Conservation (phyloP, 2,888 invertebrate genomes). For the Rhynchonema sp. region DNA sequence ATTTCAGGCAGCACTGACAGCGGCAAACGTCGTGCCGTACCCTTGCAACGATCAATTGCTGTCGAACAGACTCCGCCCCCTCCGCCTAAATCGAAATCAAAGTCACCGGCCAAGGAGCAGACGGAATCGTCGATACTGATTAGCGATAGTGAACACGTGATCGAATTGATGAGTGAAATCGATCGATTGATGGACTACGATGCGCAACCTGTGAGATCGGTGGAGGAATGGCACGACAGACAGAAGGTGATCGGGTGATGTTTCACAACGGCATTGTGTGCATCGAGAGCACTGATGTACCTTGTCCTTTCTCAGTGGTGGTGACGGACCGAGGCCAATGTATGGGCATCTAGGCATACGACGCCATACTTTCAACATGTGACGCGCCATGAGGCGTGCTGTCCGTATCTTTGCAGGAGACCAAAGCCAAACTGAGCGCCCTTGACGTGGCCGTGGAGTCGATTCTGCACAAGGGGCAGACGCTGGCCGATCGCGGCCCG, state of each 20-base stretch:
- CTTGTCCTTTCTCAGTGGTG: too few relatives aligned
- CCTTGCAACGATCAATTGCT: not conserved
- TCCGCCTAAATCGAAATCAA: too few relatives aligned
- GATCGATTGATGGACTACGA: not conserved
- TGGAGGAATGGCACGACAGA: not conserved
- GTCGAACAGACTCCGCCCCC: too few relatives aligned
- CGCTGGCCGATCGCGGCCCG: constrained; percentile 17
- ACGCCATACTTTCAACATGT: too few relatives aligned
- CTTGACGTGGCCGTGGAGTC: not conserved
- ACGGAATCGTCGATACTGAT: too few relatives aligned
- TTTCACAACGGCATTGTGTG: too few relatives aligned
- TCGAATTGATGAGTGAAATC: not conserved
- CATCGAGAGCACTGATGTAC: too few relatives aligned
- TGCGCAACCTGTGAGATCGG: not conserved
- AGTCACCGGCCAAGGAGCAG: too few relatives aligned
- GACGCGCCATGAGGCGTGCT: too few relatives aligned
- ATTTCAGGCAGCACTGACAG: not conserved
- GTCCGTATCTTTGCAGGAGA: not conserved
- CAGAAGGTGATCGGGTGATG: not conserved
- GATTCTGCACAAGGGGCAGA: not conserved
- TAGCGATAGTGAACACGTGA: too few relatives aligned
- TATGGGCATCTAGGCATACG: too few relatives aligned
- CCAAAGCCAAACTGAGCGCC: not conserved
- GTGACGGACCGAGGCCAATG: too few relatives aligned
- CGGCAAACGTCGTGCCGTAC: not conserved